These are phyloP conservation scores for Grus americana DNA, from an alignment of 2,113 vertebrate genomes.

Conservation along the genomic window DNA sequence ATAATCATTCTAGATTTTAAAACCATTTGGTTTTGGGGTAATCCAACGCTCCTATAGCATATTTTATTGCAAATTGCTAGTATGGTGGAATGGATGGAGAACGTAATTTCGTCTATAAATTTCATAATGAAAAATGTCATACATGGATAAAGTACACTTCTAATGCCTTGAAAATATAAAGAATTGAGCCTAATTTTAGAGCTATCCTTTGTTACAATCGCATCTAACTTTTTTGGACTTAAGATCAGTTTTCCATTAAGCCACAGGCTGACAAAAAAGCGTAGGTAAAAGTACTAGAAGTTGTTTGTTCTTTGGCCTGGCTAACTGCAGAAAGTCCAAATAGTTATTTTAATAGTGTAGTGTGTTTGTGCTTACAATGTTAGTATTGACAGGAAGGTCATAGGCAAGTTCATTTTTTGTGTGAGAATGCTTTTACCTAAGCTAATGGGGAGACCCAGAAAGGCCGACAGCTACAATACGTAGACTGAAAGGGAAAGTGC, in stretches of 20 bases:
- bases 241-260: neutral
- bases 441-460: neutral
- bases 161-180: neutral
- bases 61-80: neutral
- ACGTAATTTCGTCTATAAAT: neutral
- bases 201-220: neutral
- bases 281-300: neutral
- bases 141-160: neutral
- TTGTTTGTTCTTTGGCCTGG: neutral
- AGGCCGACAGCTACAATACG: neutral
- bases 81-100: neutral
- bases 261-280: neutral
- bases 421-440: neutral
- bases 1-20: neutral
- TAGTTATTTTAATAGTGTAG: neutral
- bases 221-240: neutral
- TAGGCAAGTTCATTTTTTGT: neutral
- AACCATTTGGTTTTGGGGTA: neutral
- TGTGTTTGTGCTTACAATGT: neutral
- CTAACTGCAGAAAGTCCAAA: neutral
- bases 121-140: neutral
- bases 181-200: neutral
- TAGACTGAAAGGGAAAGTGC: too few relatives aligned
- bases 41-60: neutral
- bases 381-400: neutral